A percentile compares a stretch with the other conserved stretches of the same genome.
These are phyloP conservation scores for Stenopsyche tienmushanensis DNA, from an alignment of 1,140 invertebrate genomes.

Conservation along the genomic window DNA sequence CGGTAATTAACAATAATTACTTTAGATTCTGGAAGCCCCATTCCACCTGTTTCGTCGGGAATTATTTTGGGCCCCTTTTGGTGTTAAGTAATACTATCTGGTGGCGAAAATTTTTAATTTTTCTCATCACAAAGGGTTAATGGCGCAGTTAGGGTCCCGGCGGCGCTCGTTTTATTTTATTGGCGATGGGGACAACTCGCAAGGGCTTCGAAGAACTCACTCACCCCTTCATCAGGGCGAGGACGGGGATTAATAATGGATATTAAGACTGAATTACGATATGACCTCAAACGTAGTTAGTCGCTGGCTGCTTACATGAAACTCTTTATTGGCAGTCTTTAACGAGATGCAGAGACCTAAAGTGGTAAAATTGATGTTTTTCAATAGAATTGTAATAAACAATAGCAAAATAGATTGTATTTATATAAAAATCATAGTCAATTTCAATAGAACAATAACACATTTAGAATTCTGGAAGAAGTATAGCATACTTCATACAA, in stretches of 20 bases:
- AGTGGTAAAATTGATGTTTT: too few species aligned
- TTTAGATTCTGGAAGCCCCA: constrained; percentile 19
- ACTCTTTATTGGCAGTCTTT: constrained; percentile 29
- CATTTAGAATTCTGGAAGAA: too few species aligned
- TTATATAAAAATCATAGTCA: too few species aligned
- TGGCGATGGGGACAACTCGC: constrained; percentile 7
- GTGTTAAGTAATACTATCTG: constrained; percentile 34
- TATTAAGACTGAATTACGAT: constrained; percentile 43
- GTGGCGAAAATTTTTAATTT: constrained; percentile 41
- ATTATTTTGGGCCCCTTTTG: constrained; percentile 16
- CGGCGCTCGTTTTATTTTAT: constrained; percentile 38
- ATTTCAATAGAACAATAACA: too few species aligned
- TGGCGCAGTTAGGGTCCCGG: constrained; percentile 35
- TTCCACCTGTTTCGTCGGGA: constrained; percentile 25
- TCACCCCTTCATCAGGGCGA: constrained; percentile 16
- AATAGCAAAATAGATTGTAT: too few species aligned
- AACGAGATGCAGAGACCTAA: too few species aligned
- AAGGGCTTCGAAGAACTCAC: constrained; percentile 6
- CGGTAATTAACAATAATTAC: constrained; percentile 39
- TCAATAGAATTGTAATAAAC: too few species aligned
- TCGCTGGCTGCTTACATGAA: constrained; percentile 30
- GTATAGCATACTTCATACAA: too few species aligned
- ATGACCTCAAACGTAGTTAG: constrained; percentile 42
- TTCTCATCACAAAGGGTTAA: constrained; percentile 41
- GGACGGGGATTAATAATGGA: constrained; percentile 42